Evolutionary conservation across 2,113 vertebrate genomes (phyloP).

Genomic region (Rafetus swinhoei): DNA sequence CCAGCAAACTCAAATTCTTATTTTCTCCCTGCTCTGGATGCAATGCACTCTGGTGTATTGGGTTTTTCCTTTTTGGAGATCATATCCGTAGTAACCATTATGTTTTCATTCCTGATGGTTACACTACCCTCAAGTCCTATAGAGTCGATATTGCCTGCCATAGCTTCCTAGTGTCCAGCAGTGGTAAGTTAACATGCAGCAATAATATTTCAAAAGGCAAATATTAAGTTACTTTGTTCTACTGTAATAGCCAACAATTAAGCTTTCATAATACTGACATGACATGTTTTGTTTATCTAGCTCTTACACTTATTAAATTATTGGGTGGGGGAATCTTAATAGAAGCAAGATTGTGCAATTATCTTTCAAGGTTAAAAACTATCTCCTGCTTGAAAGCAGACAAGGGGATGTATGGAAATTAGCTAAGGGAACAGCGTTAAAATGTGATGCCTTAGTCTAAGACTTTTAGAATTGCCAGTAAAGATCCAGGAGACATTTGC

Average conservation of each 20-base stretch:
- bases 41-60: not conserved
- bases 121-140: not conserved
- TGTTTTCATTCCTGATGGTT: not conserved
- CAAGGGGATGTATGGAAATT: slow-evolving; percentile 19
- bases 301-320: slow-evolving; percentile 51
- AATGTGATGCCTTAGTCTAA: not conserved
- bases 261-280: slow-evolving; percentile 46
- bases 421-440: not conserved
- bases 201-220: slow-evolving; percentile 28
- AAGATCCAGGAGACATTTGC: not conserved
- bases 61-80: not conserved
- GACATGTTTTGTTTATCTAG: slow-evolving; percentile 35
- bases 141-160: not conserved
- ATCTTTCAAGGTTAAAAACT: slow-evolving; percentile 58
- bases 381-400: not conserved
- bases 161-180: not conserved
- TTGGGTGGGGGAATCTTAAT: not conserved
- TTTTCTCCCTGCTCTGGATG: not conserved
- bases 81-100: not conserved
- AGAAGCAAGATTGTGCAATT: slow-evolving; percentile 10
- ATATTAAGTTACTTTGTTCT: slow-evolving; percentile 66
- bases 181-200: slow-evolving; percentile 33
- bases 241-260: slow-evolving; percentile 52
- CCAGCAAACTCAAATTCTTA: not conserved
- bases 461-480: not conserved